These are phyloP conservation scores for Daboia siamensis DNA, from an alignment of 2,113 vertebrate genomes.

Conservation along the genomic window DNA sequence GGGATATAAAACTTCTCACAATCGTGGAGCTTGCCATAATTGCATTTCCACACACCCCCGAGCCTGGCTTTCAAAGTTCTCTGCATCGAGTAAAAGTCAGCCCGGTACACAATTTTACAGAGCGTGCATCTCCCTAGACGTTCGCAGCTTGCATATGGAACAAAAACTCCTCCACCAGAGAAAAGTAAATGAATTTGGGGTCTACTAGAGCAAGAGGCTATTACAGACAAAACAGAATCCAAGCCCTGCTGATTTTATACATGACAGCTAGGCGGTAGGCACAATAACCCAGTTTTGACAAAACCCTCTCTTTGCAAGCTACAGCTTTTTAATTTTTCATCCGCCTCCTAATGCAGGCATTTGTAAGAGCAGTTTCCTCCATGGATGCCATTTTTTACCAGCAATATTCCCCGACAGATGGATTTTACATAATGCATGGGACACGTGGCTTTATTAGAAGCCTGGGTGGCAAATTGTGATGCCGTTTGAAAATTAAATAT, in stretches of 20 bases:
- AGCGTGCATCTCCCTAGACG: conserved; percentile 49
- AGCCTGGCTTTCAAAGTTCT: conserved; percentile 13
- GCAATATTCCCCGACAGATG: background rate
- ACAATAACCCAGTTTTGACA: background rate
- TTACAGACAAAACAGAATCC: conserved; percentile 60
- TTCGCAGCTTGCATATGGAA: conserved; percentile 43
- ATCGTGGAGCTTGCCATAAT: background rate
- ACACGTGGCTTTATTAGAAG: background rate
- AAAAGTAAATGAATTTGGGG: conserved; percentile 57
- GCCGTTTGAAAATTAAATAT: background rate
- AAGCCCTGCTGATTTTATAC: conserved; percentile 55
- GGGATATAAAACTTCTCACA: background rate
- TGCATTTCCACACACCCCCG: conserved; percentile 18
- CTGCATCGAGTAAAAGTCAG: conserved; percentile 37
- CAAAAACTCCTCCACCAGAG: conserved; percentile 51
- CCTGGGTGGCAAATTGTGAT: background rate
- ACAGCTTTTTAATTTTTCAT: background rate
- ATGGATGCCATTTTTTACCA: background rate
- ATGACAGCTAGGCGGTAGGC: conserved; percentile 33
- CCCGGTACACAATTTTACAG: conserved; percentile 27
- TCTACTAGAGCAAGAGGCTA: conserved; percentile 44
- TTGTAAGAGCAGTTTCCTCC: background rate
- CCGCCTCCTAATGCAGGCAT: background rate
- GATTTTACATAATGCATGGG: background rate
- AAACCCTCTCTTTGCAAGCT: background rate